Percentiles rank a stretch among this genome's conserved stretches.
phyloP scores from a whole-genome alignment of 1,140 invertebrate species.

The Meloidogyne chitwoodi region DNA sequence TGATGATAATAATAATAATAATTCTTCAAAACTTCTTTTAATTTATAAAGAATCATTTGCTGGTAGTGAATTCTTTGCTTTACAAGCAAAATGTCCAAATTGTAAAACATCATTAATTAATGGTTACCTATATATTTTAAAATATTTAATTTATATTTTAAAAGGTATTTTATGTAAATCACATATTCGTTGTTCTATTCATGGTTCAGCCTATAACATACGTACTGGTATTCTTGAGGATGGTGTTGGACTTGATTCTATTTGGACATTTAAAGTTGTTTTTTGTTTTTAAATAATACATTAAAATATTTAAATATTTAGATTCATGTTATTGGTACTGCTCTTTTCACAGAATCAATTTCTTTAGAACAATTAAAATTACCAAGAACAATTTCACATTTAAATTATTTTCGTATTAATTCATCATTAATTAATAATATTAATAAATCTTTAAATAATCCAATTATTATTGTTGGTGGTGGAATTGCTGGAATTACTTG shows the following conservation, averaged over 20 bases:
- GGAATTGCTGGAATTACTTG: slow-evolving; percentile 18
- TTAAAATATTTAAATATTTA: background rate
- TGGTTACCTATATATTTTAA: background rate
- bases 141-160: background rate
- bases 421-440: background rate
- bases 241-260: background rate
- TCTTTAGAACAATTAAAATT: background rate
- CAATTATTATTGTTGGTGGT: background rate
- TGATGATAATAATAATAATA: background rate
- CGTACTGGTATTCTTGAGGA: background rate
- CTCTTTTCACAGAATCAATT: background rate
- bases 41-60: background rate
- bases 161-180: slow-evolving; percentile 5
- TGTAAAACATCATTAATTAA: background rate
- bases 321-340: background rate
- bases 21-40: background rate
- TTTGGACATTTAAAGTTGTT: background rate
- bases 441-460: background rate
- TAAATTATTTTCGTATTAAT: background rate
- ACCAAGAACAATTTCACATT: background rate
- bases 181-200: slow-evolving; percentile 1
- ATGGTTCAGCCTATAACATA: background rate
- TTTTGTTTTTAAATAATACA: background rate
- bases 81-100: background rate
- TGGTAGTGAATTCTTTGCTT: background rate